Evolutionary conservation across 2,888 invertebrate genomes (phyloP).

Genomic region (Augochlorella aurata): DNA sequence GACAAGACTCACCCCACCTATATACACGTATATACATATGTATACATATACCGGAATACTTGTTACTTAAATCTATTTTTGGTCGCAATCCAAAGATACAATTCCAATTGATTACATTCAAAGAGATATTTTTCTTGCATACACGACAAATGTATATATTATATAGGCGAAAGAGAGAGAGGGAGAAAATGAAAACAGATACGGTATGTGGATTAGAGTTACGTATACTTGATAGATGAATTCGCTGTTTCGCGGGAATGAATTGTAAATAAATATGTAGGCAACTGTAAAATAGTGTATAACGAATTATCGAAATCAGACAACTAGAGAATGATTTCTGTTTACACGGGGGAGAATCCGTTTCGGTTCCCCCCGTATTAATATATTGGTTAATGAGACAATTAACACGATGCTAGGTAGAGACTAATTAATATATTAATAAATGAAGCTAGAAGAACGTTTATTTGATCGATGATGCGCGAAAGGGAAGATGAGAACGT

Average conservation of each 20-base stretch:
- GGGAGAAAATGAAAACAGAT: background rate
- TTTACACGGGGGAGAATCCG: constrained; percentile 31
- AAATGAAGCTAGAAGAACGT: constrained; percentile 54
- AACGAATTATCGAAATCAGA: constrained; percentile 53
- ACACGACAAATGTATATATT: constrained; percentile 72
- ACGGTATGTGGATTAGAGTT: constrained; percentile 33
- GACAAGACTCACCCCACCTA: constrained; percentile 59
- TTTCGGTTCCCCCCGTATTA: constrained; percentile 45
- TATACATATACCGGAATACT: constrained; percentile 27
- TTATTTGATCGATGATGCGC: constrained; percentile 64
- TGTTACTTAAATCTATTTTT: constrained; percentile 74
- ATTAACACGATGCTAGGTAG: constrained; percentile 68
- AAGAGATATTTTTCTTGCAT: constrained; percentile 74
- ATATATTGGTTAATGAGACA: constrained; percentile 65
- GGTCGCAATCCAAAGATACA: constrained; percentile 68
- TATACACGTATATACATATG: constrained; percentile 1
- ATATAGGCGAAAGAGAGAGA: constrained; percentile 53
- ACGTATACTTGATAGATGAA: constrained; percentile 27
- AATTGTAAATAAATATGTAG: constrained; percentile 73
- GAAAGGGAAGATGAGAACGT: constrained; percentile 34
- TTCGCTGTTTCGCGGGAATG: constrained; percentile 59
- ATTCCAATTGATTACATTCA: constrained; percentile 68
- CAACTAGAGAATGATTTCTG: constrained; percentile 40
- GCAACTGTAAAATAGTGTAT: constrained; percentile 70
- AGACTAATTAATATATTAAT: constrained; percentile 71